Evolutionary conservation across 2,888 invertebrate species (phyloP).

Genomic region (Pristionchus japonicus): DNA sequence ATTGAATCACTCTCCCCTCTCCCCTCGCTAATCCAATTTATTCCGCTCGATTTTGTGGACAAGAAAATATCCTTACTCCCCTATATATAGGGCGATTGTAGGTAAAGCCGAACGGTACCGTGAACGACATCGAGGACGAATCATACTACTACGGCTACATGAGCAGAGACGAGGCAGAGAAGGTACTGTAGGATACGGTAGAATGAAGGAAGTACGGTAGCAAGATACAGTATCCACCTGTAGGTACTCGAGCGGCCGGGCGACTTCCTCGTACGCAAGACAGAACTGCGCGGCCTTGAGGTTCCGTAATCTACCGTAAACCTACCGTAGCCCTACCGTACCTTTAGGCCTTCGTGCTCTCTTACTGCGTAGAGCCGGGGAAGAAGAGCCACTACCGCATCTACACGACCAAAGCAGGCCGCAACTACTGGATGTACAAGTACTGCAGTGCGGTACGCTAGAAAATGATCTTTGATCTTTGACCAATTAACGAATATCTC

Average conservation of each 20-base stretch:
- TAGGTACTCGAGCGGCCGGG: slow-evolving; percentile 49
- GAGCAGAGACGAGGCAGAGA: slow-evolving; percentile 31
- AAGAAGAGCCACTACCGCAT: slow-evolving; percentile 49
- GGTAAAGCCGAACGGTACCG: background rate
- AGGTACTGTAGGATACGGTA: background rate
- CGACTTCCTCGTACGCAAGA: slow-evolving; percentile 60
- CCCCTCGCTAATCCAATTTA: background rate
- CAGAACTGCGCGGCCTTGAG: slow-evolving; percentile 51
- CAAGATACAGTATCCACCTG: background rate
- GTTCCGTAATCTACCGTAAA: background rate
- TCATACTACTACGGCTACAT: slow-evolving; percentile 60
- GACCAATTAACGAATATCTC: background rate
- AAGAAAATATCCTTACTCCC: no score
- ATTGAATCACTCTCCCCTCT: no score
- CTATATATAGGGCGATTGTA: no score
- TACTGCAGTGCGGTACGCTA: slow-evolving; percentile 58
- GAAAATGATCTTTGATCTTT: slow-evolving; percentile 12
- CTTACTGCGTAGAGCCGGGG: background rate
- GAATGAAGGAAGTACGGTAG: background rate
- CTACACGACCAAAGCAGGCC: slow-evolving; percentile 52
- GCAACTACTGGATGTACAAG: slow-evolving; percentile 55
- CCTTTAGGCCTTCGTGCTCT: slow-evolving; percentile 52
- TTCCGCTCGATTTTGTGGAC: no score
- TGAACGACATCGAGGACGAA: slow-evolving; percentile 57
- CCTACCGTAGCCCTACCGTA: background rate